phyloP scores from a whole-genome alignment of 2,797 vertebrate genomes.

The Pitangus sulphuratus region DNA sequence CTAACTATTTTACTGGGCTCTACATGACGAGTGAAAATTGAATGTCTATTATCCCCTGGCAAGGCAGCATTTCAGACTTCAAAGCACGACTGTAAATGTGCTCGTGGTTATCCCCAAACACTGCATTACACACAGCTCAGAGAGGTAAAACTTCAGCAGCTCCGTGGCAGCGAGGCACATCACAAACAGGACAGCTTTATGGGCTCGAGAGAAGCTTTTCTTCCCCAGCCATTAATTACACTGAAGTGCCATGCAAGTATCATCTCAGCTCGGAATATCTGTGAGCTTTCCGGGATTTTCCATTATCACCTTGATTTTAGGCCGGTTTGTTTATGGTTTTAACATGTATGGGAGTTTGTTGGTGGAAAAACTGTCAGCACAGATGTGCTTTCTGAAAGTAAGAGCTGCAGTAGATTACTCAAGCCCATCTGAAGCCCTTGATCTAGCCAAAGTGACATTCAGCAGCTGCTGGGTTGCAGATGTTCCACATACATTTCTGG shows the following conservation, averaged over 20 bases:
- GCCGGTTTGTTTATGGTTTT: not conserved
- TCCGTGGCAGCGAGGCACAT: not conserved
- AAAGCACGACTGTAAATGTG: not conserved
- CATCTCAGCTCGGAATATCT: not conserved
- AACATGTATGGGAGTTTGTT: not conserved
- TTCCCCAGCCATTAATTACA: constrained; percentile 4
- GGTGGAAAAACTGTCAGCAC: constrained; percentile 33
- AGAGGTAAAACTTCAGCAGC: not conserved
- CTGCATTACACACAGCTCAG: not conserved
- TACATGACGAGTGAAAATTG: not conserved
- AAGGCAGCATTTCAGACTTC: not conserved
- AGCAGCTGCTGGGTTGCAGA: constrained; percentile 50
- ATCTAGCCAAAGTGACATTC: constrained; percentile 50
- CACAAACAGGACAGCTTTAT: not conserved
- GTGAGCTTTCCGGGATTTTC: constrained; percentile 11
- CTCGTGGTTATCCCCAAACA: not conserved
- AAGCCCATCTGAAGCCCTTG: constrained; percentile 31
- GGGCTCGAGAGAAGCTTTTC: not conserved
- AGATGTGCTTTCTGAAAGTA: constrained; percentile 39
- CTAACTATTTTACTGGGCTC: not conserved
- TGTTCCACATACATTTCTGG: constrained; percentile 15
- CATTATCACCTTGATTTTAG: constrained; percentile 43
- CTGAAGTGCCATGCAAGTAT: not conserved
- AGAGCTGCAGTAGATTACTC: constrained; percentile 35
- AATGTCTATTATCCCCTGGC: not conserved